Conservation (phyloP, 1,140 invertebrate genomes). For the Thaumatotibia leucotreta region DNA sequence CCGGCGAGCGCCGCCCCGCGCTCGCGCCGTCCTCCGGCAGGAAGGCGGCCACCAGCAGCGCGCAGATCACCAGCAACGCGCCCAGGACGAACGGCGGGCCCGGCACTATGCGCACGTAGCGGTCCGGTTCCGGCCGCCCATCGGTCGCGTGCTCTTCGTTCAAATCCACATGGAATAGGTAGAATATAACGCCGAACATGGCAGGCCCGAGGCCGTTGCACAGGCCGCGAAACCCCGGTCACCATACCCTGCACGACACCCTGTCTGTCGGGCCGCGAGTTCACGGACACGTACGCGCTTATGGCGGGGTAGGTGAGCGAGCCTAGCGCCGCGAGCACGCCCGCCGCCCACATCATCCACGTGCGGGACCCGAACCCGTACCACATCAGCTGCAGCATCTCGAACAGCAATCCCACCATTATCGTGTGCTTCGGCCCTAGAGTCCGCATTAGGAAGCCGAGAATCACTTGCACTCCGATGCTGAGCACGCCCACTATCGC, state of each 20-base stretch:
- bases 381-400: slow-evolving; percentile 98
- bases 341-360: slow-evolving; percentile 99
- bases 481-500: slow-evolving; percentile 97
- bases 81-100: slow-evolving; percentile 99
- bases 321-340: slow-evolving; percentile 95
- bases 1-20: slow-evolving; percentile 74
- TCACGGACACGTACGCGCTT: slow-evolving; percentile 98
- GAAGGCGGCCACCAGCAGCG: slow-evolving; percentile 93
- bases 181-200: slow-evolving; percentile 98
- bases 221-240: slow-evolving; percentile 95
- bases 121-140: slow-evolving; percentile 47
- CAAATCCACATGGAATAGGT: slow-evolving; percentile 98
- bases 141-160: slow-evolving; percentile 81
- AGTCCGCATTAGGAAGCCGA: slow-evolving; percentile 90
- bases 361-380: slow-evolving; percentile 89
- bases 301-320: slow-evolving; percentile 99
- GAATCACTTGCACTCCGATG: slow-evolving; percentile 94
- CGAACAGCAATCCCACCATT: slow-evolving; percentile 96
- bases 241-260: slow-evolving; percentile 99
- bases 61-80: slow-evolving; percentile 96
- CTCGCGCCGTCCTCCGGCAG: slow-evolving; percentile 86
- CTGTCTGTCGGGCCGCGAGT: slow-evolving; percentile 97
- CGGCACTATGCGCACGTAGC: slow-evolving; percentile 86
- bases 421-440: slow-evolving; percentile 98
- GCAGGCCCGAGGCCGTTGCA: slow-evolving; percentile 96